A percentile compares a stretch with the other conserved stretches of the same genome.
Evolutionary conservation across 2,113 vertebrate species (phyloP).

Genomic region (Holacanthus passer): DNA sequence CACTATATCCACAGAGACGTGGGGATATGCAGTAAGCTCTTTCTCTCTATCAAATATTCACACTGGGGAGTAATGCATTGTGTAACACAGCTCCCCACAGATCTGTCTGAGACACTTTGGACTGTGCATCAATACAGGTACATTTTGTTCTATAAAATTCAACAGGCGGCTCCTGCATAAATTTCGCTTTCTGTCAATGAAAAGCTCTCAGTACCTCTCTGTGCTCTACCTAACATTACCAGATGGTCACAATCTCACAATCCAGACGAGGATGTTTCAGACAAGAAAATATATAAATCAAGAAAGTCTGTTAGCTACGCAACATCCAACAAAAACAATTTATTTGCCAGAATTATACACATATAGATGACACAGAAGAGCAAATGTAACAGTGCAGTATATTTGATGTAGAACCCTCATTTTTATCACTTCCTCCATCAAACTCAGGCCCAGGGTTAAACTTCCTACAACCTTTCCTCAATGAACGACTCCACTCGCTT

Average conservation of each 20-base stretch:
- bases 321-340: neutral
- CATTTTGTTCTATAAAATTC: conserved; percentile 53
- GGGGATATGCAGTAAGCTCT: conserved; percentile 60
- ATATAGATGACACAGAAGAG: neutral
- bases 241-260: conserved; percentile 4
- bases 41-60: conserved; percentile 79
- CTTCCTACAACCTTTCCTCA: neutral
- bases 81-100: conserved; percentile 47
- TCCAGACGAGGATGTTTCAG: conserved; percentile 19
- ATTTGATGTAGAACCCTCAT: no score
- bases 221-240: conserved; percentile 7
- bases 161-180: conserved; percentile 24
- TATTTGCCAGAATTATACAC: no score
- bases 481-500: conserved; percentile 13
- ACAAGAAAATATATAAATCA: conserved; percentile 1
- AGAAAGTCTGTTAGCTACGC: neutral
- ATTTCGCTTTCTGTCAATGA: conserved; percentile 32
- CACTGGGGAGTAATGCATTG: conserved; percentile 57
- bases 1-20: conserved; percentile 58
- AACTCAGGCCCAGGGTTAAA: conserved; percentile 6
- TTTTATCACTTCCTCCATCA: conserved; percentile 2
- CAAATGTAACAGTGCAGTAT: neutral
- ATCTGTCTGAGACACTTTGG: conserved; percentile 55
- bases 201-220: conserved; percentile 15
- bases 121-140: conserved; percentile 51